Evolutionary conservation across 1,140 invertebrate genomes (phyloP).

Genomic region (Chironomus tepperi): DNA sequence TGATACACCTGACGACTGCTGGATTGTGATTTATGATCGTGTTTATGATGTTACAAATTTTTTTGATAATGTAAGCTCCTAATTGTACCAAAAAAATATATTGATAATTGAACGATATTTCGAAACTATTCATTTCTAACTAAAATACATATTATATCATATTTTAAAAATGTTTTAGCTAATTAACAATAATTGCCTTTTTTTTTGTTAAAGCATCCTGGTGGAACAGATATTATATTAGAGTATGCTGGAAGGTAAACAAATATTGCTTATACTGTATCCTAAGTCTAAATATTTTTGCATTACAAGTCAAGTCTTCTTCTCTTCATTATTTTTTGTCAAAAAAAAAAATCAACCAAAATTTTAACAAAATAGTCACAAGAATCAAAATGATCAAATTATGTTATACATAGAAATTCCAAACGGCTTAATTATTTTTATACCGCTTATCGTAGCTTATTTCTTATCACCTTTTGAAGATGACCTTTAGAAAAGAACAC

Average conservation of each 20-base stretch:
- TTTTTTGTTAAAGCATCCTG: slow-evolving; percentile 60
- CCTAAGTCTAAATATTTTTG: background rate
- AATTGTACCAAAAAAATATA: no score
- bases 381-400: no score
- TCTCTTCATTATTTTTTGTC: background rate
- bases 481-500: no score
- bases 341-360: no score
- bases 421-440: no score
- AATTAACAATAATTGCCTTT: no score
- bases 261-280: background rate
- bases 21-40: slow-evolving; percentile 64
- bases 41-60: slow-evolving; percentile 68
- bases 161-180: no score
- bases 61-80: slow-evolving; percentile 48
- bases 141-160: background rate
- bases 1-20: slow-evolving; percentile 54
- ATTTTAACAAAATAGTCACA: no score
- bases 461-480: background rate
- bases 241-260: slow-evolving; percentile 62
- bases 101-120: no score
- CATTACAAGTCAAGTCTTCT: background rate
- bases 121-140: no score
- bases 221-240: slow-evolving; percentile 71
- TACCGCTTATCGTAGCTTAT: no score
- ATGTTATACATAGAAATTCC: no score